Base-by-base conservation (phyloP, 2,113 vertebrate genomes). In the Pionites leucogaster region DNA sequence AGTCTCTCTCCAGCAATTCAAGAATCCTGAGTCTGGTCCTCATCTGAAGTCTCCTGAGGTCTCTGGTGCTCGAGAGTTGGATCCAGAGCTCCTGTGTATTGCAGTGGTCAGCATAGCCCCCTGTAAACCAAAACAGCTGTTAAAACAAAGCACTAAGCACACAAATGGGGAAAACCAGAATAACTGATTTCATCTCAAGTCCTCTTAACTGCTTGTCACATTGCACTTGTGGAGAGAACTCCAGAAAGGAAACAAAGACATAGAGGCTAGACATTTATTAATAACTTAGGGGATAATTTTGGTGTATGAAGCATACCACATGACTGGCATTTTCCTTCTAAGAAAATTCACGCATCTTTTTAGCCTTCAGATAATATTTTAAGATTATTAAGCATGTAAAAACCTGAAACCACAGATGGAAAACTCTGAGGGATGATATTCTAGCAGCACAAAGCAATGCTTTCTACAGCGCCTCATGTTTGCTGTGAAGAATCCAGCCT, bases 361-460 rank as follows among this genome's bases (percentile, higher is more conserved):
- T 44, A 78, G 65, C 76, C 64, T 42, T n/a, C 39, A 47, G 60
- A 82, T 63, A 74, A 37, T 64, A 82, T 81, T 88, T 88, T 77
- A 93, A 71, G 83, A 71, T 84, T 88, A 93, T 88, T 88, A 88
- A 78, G 59, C 29, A 24, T 27, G 42, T 78, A 59, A 88, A 82
- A 85, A 88, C 76, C 87, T 81, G 84, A 91, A 84, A 33, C 37
- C 60, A 28, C 83, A 93, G 84, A 91, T 59, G 70, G 88, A 81
- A 93, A 84, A 91, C 68, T 52, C 52, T 15, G 44, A 72, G 76
- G 53, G 68, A 62, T 20, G 75, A 44, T 57, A 74, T 22, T 74
- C 80, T 35, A 20, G 64, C 76, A 47, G 72, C 74, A 55, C 6
- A 28, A 65, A 80, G 57, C 7, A 57, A 68, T 2, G 41, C 75